Conservation (phyloP, 2,113 vertebrate genomes). For the Coreoperca whiteheadi region DNA sequence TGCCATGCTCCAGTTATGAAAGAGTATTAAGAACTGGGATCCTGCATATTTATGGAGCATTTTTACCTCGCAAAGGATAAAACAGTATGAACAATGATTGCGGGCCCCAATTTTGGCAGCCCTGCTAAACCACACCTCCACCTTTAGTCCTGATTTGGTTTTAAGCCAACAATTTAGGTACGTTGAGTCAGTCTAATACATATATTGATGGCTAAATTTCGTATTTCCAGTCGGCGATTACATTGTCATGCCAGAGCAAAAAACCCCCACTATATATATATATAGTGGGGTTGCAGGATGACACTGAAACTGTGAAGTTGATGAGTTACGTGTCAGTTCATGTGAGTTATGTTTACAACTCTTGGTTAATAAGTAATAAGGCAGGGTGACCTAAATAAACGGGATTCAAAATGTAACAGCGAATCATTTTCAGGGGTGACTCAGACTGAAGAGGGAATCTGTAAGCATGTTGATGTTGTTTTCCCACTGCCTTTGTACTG, state of each 20-base stretch:
- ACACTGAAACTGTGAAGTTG: not conserved
- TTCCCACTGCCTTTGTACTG: not conserved
- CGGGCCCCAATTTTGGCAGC: no score
- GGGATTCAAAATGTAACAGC: not conserved
- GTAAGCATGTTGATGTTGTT: not conserved
- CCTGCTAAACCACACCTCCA: not conserved
- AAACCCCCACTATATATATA: no score
- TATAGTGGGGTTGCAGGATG: not conserved
- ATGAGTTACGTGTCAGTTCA: not conserved
- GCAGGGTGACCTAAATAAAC: not conserved
- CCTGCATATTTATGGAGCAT: no score
- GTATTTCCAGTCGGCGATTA: not conserved
- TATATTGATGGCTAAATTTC: not conserved
- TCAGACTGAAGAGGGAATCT: not conserved
- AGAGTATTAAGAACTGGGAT: no score
- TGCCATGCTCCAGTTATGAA: no score
- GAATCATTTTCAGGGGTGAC: not conserved
- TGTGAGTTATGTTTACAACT: conserved; percentile 3
- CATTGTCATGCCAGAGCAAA: not conserved
- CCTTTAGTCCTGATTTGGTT: not conserved
- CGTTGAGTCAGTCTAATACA: not conserved
- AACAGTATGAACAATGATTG: no score
- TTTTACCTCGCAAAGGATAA: no score
- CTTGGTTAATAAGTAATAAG: conserved; percentile 13
- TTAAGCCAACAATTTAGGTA: not conserved